Base-by-base conservation (phyloP, 1,140 invertebrate genomes). In the Drosophila equinoxialis region DNA sequence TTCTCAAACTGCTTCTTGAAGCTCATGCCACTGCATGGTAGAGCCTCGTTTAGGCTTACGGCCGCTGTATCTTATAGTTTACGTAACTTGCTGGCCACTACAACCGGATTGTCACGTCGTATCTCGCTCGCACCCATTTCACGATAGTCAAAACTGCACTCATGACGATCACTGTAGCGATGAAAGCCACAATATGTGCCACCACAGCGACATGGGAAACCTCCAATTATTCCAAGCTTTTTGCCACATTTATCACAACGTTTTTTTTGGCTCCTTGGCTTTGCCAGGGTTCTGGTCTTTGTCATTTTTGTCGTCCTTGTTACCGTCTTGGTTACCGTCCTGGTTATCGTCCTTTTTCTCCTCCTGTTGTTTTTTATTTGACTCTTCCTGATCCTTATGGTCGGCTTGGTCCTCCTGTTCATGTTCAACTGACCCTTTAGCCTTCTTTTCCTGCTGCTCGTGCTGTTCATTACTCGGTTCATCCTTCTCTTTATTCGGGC, bases 151-250 rank as follows among this genome's bases (percentile, higher is more conserved):
- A 84, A 90, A 41, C 23, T 87, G 69, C 84, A 87, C 3, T 84
- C 77, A 26, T 87, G 84, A n/a, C 85, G 85, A 7, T 90, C 85
- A 42, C 80, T 89, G 48, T 84, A 89, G 17, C 84, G 84, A 26
- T 87, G 84, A 17, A 68, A 61, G 14, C 55, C 67, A 33, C 84
- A 87, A 37, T 54, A 87, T 30, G 68, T 74, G 63, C 77, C 77
- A 11, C 84, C 84, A 37, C 84, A 87, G 17, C 85, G 84, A 39
- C 84, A 87, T 10, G 74, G 33, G n/a, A 70, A 87, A 2, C 72
- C 83, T 0, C 81, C 81, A 35, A 77, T 84, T 1, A 84, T 59
- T 1, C 81, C 80, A 14, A 90, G 45, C n/a, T 89, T 87, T 37
- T 84, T 84, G 67, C 74, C 74, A 35, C 84, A 87, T 30, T 80